Conservation (phyloP, 2,797 vertebrate genomes). For the Cyclura pinguis region DNA sequence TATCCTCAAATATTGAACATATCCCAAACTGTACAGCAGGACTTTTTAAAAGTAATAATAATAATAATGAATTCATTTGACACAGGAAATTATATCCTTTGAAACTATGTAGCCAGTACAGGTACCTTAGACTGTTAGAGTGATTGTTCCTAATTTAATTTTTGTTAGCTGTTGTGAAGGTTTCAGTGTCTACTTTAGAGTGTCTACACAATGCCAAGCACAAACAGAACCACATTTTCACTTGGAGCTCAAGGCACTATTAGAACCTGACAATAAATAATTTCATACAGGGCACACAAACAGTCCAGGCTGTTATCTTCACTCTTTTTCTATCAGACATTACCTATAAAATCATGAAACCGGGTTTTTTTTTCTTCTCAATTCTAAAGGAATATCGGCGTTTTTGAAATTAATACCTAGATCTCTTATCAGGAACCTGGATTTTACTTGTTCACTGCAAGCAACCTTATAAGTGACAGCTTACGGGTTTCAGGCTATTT, state of each 20-base stretch:
- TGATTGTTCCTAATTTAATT: constrained; percentile 66
- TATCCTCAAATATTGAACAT: constrained; percentile 69
- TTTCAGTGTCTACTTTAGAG: not conserved
- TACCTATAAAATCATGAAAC: constrained; percentile 29
- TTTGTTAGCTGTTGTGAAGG: constrained; percentile 46
- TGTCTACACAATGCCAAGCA: not conserved
- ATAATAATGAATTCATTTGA: constrained; percentile 62
- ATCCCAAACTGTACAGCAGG: constrained; percentile 71
- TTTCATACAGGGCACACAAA: not conserved
- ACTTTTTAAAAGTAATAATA: constrained; percentile 31
- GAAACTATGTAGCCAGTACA: constrained; percentile 70
- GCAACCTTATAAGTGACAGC: constrained; percentile 22
- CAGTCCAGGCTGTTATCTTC: constrained; percentile 40
- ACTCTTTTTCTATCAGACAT: constrained; percentile 26
- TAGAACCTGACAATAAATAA: not conserved
- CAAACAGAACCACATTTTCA: not conserved
- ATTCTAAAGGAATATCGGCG: constrained; percentile 53
- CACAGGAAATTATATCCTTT: constrained; percentile 87
- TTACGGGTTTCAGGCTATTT: constrained; percentile 48
- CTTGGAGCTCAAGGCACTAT: not conserved
- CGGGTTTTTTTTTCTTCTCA: constrained; percentile 45
- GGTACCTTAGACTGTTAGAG: constrained; percentile 58
- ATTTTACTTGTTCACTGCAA: constrained; percentile 53
- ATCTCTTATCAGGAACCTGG: constrained; percentile 51
- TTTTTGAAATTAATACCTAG: constrained; percentile 57